Base-by-base conservation (phyloP, 2,888 invertebrate species). In the Xylota sylvarum region DNA sequence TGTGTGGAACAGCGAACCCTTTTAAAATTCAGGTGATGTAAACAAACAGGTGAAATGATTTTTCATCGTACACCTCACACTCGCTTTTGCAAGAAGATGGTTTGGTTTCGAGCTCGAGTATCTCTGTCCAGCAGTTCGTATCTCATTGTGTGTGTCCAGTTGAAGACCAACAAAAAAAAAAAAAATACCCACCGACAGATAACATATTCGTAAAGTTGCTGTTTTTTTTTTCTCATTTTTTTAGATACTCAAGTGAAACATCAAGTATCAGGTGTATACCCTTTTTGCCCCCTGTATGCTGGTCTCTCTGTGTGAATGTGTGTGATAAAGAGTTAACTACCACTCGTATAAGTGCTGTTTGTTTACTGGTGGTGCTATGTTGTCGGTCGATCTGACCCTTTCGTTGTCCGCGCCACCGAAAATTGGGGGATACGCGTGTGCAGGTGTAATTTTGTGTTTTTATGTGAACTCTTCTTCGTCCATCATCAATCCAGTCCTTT, bases 41-140 rank as follows among this genome's bases (percentile, higher is more conserved):
- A 86, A 86, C 86, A 86, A 86, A 86, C 86, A 86, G 85, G 85
- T 86, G 86, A 86, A 86, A 86, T 86, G 77, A 81, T 81, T 86
- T 77, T 48, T 58, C 84, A 48, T 78, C 83, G 40, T 69, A 43
- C 40, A 70, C 35, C 55, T 64, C 81, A 62, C 55, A 69, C 69
- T 76, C 60, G 46, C 43, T 56, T 43, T 27, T 67, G 40, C 52
- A 43, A 30, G 14, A 65, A 67, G 50, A 40, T 65, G 56, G 50
- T 69, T 55, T 56, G 19, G 50, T 0, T 48, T 32, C 55, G 56
- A 14, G 46, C 19, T 32, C 55, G 56, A 14, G 46, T 60, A 50
- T 37, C 10, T 19, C 19, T n/a, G 2, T 43, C 32, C 48, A 17
- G 56, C 14, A 60, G 30, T 58, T 80, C n/a, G 46, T 72, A 64